Conservation (phyloP, 1,140 invertebrate species). For the Caenorhabditis latens region DNA sequence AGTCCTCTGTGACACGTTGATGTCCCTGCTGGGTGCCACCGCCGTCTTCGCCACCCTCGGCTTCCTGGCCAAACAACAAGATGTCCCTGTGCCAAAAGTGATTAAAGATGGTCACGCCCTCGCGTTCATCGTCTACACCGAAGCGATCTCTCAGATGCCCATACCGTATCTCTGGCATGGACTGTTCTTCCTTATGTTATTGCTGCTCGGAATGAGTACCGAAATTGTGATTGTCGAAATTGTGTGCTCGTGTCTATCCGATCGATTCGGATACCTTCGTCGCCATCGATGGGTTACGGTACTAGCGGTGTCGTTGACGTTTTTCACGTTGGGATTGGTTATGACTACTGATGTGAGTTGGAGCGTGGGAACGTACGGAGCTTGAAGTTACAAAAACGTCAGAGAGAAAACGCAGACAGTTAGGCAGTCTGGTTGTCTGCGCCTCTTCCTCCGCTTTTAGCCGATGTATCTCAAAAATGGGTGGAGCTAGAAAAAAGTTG, state of each 20-base stretch:
- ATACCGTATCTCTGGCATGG: slow-evolving; percentile 79
- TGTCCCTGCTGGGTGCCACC: slow-evolving; percentile 81
- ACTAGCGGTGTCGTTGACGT: slow-evolving; percentile 64
- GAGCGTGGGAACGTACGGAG: too few relatives aligned
- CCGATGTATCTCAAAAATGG: too few relatives aligned
- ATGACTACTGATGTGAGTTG: slow-evolving; percentile 65
- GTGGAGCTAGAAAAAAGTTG: too few relatives aligned
- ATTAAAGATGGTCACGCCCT: slow-evolving; percentile 79
- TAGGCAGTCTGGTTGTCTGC: neutral
- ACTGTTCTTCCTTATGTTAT: slow-evolving; percentile 79
- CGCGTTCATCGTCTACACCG: slow-evolving; percentile 78
- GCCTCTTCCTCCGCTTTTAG: neutral
- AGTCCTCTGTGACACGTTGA: slow-evolving; percentile 83
- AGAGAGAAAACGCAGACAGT: too few relatives aligned
- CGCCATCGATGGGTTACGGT: slow-evolving; percentile 63
- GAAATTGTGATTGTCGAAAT: slow-evolving; percentile 71
- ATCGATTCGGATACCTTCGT: slow-evolving; percentile 70
- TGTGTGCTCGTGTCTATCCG: slow-evolving; percentile 70
- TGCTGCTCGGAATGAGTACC: slow-evolving; percentile 78
- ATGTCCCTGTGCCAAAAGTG: slow-evolving; percentile 80
- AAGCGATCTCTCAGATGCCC: slow-evolving; percentile 78
- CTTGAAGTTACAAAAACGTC: too few relatives aligned
- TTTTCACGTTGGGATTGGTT: slow-evolving; percentile 67
- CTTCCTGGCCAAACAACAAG: slow-evolving; percentile 80
- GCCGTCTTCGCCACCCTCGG: slow-evolving; percentile 82